Evolutionary conservation across 2,888 invertebrate species (phyloP).

Genomic region (Strigamia maritima): DNA sequence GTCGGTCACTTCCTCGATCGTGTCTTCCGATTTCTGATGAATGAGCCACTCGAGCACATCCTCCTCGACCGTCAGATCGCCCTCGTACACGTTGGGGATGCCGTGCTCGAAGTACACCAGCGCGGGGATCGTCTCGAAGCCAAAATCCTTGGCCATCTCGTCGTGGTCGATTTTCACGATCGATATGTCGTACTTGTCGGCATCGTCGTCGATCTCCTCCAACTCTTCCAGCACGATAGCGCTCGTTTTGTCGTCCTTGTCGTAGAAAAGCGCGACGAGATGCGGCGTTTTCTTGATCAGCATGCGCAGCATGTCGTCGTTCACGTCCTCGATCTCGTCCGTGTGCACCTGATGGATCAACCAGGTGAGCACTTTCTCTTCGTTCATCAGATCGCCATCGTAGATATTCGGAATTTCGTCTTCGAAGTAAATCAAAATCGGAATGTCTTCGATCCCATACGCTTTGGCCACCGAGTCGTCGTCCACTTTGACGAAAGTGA

Average conservation of each 20-base stretch:
- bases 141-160: constrained; percentile 44
- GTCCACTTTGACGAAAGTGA: constrained; percentile 87
- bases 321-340: constrained; percentile 46
- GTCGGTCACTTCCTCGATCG: constrained; percentile 91
- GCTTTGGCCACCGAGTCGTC: constrained; percentile 59
- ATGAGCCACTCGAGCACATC: constrained; percentile 86
- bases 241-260: constrained; percentile 37
- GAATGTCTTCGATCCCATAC: constrained; percentile 46
- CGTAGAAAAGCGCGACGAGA: constrained; percentile 44
- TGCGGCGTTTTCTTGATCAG: constrained; percentile 44
- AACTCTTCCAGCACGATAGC: constrained; percentile 44
- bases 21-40: constrained; percentile 81
- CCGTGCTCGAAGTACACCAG: constrained; percentile 45
- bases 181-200: constrained; percentile 44
- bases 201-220: constrained; percentile 46
- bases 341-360: constrained; percentile 44
- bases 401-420: constrained; percentile 46
- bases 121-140: constrained; percentile 44
- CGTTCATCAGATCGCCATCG: constrained; percentile 45
- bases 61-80: constrained; percentile 85
- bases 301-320: constrained; percentile 44
- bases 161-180: constrained; percentile 43
- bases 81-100: constrained; percentile 44
- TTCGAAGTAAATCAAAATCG: constrained; percentile 47
- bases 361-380: constrained; percentile 44